These are phyloP conservation scores for Serripes groenlandicus DNA, from an alignment of 2,888 invertebrate genomes.

Conservation along the genomic window DNA sequence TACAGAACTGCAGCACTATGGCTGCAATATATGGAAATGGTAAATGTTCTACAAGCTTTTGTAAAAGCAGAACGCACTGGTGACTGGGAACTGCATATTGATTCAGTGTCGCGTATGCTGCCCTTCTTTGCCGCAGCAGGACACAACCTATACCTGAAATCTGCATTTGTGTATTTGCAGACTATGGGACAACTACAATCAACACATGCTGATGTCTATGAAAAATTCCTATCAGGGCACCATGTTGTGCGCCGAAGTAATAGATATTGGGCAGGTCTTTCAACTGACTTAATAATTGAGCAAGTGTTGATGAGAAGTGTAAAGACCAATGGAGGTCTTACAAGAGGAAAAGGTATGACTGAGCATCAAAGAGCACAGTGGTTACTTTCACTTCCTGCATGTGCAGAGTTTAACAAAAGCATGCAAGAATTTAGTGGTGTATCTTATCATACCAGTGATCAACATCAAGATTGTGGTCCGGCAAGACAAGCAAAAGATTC, in stretches of 20 bases:
- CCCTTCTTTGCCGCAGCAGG: constrained; percentile 77
- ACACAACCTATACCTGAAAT: constrained; percentile 77
- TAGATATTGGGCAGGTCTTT: constrained; percentile 40
- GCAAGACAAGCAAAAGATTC: background rate
- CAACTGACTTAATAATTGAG: constrained; percentile 69
- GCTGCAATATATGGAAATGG: constrained; percentile 51
- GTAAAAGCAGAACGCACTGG: constrained; percentile 68
- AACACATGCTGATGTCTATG: constrained; percentile 40
- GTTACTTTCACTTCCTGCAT: constrained; percentile 28
- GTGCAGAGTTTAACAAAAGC: constrained; percentile 8
- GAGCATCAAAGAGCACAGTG: constrained; percentile 58
- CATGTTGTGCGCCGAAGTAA: constrained; percentile 43
- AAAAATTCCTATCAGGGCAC: constrained; percentile 29
- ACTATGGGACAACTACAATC: constrained; percentile 29
- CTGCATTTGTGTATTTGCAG: constrained; percentile 42
- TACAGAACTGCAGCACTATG: constrained; percentile 47
- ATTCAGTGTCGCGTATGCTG: constrained; percentile 63
- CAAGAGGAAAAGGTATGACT: constrained; percentile 62
- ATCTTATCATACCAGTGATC: constrained; percentile 26
- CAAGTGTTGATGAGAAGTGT: constrained; percentile 70
- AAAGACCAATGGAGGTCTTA: constrained; percentile 70
- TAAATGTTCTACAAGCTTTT: constrained; percentile 44
- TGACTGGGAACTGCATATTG: constrained; percentile 69
- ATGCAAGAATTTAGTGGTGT: constrained; percentile 25
- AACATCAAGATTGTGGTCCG: constrained; percentile 28